Percentiles rank a stretch among this genome's conserved stretches.
Conservation (phyloP, 1,140 invertebrate genomes). For the Streblospio benedicti region DNA sequence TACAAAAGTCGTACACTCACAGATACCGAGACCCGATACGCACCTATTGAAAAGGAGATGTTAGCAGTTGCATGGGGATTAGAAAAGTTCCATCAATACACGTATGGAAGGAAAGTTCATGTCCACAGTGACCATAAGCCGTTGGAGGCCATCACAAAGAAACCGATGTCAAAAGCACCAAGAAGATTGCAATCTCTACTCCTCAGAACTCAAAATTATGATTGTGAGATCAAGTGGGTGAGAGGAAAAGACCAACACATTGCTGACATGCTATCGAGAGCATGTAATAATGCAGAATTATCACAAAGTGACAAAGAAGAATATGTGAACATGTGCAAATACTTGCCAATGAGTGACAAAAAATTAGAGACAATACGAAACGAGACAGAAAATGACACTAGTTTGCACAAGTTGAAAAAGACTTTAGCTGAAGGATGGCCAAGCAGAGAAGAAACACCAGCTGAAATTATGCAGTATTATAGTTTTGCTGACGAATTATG, state of each 20-base stretch:
- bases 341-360: too few relatives aligned
- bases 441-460: too few relatives aligned
- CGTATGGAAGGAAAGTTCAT: constrained; percentile 31
- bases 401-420: too few relatives aligned
- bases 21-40: constrained; percentile 19
- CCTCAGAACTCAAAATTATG: constrained; percentile 43
- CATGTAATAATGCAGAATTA: too few relatives aligned
- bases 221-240: constrained; percentile 42
- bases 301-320: too few relatives aligned
- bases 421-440: too few relatives aligned
- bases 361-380: too few relatives aligned
- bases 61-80: constrained; percentile 48
- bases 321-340: too few relatives aligned
- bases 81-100: constrained; percentile 41
- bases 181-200: constrained; percentile 45
- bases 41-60: constrained; percentile 24
- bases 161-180: constrained; percentile 39
- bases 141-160: constrained; percentile 41
- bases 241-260: constrained; percentile 42
- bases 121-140: constrained; percentile 39
- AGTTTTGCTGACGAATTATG: too few relatives aligned
- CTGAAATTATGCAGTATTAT: too few relatives aligned
- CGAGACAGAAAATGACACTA: too few relatives aligned
- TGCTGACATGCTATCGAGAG: constrained; percentile 31
- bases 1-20: constrained; percentile 22